Conservation (phyloP, 1,140 invertebrate species). For the Drosophila lini region DNA sequence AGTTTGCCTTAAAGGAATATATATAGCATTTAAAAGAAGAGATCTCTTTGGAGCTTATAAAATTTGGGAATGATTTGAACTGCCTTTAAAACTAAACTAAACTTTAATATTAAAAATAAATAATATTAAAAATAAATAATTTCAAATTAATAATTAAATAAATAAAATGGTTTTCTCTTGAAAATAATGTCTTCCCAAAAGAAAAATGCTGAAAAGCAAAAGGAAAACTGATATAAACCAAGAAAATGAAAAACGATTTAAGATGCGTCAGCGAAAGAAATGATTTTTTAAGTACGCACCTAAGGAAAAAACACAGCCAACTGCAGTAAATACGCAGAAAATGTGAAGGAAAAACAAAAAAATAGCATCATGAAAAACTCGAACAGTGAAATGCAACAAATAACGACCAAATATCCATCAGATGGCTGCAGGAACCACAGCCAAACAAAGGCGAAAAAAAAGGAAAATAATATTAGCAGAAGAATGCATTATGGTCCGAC, state of each 20-base stretch:
- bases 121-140: background rate
- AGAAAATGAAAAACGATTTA: conserved; percentile 48
- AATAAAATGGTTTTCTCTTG: background rate
- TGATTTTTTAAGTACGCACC: conserved; percentile 66
- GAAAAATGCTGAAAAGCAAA: conserved; percentile 2
- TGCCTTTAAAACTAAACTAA: background rate
- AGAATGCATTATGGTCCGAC: conserved; percentile 3
- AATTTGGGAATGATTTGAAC: background rate
- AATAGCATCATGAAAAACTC: conserved; percentile 11
- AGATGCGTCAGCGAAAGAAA: conserved; percentile 66
- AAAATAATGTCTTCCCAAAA: conserved; percentile 18
- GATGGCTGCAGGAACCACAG: conserved; percentile 3
- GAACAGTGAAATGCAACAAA: conserved; percentile 52
- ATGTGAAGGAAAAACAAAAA: background rate
- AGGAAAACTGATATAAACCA: background rate
- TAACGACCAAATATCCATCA: conserved; percentile 73
- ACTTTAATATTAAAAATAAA: background rate
- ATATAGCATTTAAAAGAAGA: background rate
- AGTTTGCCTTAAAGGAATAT: background rate
- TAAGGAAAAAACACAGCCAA: conserved; percentile 7
- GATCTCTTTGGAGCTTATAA: no score
- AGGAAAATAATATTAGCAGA: conserved; percentile 13
- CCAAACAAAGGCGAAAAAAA: conserved; percentile 2
- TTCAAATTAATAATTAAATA: no score
- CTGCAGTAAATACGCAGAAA: background rate